Conservation (phyloP, 2,888 invertebrate species). For the Sarcophaga caerulescens region DNA sequence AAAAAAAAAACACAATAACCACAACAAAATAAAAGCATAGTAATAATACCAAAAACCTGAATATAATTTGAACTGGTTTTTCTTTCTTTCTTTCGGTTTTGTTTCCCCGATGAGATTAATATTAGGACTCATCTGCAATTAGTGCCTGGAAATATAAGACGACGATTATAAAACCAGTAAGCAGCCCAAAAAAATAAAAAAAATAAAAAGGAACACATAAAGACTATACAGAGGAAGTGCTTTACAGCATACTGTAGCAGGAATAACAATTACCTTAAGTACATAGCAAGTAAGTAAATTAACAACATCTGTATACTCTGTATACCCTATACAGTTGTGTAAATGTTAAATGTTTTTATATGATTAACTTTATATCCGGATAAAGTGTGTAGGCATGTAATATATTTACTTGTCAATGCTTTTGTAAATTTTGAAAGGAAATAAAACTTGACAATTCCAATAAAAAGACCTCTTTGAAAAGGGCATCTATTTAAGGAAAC, state of each 20-base stretch:
- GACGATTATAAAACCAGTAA: slow-evolving; percentile 21
- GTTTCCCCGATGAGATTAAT: slow-evolving; percentile 48
- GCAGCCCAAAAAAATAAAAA: background rate
- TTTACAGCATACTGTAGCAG: background rate
- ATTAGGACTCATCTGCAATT: slow-evolving; percentile 61
- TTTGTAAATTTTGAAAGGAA: too few relatives aligned
- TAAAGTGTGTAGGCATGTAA: too few relatives aligned
- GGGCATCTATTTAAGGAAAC: too few relatives aligned
- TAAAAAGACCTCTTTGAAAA: too few relatives aligned
- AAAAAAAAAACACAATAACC: background rate
- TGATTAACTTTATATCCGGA: too few relatives aligned
- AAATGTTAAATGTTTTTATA: too few relatives aligned
- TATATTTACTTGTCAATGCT: too few relatives aligned
- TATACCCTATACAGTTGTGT: too few relatives aligned
- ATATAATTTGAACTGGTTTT: slow-evolving; percentile 41
- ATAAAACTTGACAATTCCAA: too few relatives aligned
- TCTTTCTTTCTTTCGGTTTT: background rate
- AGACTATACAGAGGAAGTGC: slow-evolving; percentile 10
- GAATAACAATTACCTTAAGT: slow-evolving; percentile 37
- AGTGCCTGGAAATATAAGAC: slow-evolving; percentile 52
- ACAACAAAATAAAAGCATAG: background rate
- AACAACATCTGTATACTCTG: slow-evolving; percentile 9
- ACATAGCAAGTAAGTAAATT: slow-evolving; percentile 14
- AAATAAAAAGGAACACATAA: background rate
- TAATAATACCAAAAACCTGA: background rate